phyloP scores from a whole-genome alignment of 2,113 vertebrate species.

The Sander vitreus region DNA sequence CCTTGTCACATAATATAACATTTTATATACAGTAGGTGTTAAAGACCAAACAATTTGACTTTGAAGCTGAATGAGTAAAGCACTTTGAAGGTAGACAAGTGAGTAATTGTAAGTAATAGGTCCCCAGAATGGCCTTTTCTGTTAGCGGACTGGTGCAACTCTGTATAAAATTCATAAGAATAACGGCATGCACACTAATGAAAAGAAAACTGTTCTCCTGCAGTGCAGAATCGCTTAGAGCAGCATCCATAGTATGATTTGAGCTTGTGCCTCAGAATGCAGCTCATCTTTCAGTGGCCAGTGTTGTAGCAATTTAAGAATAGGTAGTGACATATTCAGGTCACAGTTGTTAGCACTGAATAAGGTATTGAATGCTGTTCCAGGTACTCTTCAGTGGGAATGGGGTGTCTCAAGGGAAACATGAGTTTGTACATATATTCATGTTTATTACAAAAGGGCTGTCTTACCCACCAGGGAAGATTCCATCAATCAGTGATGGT shows the following conservation, averaged over 20 bases:
- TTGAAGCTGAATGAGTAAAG: conserved; percentile 1
- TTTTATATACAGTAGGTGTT: background rate
- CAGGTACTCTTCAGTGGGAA: conserved; percentile 44
- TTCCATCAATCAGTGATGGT: conserved; percentile 45
- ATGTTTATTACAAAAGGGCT: conserved; percentile 1
- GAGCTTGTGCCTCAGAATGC: conserved; percentile 42
- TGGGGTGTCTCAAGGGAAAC: conserved; percentile 36
- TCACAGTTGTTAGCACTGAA: conserved; percentile 62
- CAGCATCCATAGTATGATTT: conserved; percentile 44
- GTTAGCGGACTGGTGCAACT: background rate
- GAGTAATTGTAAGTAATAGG: background rate
- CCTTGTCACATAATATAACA: background rate
- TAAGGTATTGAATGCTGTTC: conserved; percentile 49
- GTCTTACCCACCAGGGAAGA: conserved; percentile 20
- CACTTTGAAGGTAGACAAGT: background rate
- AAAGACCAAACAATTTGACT: background rate
- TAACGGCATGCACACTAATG: conserved; percentile 21
- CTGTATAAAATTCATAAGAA: background rate
- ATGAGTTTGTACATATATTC: conserved; percentile 41
- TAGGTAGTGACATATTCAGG: conserved; percentile 73
- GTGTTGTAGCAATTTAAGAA: conserved; percentile 43
- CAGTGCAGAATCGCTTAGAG: conserved; percentile 40
- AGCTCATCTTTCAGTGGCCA: conserved; percentile 59
- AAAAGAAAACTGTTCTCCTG: conserved; percentile 31
- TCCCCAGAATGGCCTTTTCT: conserved; percentile 3